These are phyloP conservation scores for Oncorhynchus tshawytscha DNA, from an alignment of 2,113 vertebrate species.

Conservation along the genomic window DNA sequence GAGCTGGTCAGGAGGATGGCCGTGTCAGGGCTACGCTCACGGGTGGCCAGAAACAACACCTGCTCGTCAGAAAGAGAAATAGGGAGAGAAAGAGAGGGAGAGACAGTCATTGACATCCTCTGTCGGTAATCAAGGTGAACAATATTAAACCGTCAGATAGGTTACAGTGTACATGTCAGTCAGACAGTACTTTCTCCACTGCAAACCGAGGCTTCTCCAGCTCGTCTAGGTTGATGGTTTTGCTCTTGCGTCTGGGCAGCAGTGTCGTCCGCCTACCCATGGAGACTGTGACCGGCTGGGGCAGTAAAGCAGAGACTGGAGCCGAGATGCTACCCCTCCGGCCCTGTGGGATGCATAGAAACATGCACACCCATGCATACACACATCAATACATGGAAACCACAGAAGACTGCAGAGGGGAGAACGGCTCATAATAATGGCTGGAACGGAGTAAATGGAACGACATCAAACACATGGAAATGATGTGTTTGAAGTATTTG, in stretches of 20 bases:
- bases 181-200: conserved; percentile 22
- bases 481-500: too few species aligned
- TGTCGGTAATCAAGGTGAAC: too few species aligned
- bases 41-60: conserved; percentile 47
- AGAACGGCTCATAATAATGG: too few species aligned
- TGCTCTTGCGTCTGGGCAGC: not conserved
- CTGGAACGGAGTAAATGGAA: too few species aligned
- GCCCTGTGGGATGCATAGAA: not conserved
- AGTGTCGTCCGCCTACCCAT: not conserved
- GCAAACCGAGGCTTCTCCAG: conserved; percentile 26
- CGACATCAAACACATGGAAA: too few species aligned
- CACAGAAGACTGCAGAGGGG: too few species aligned
- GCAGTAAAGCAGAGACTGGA: not conserved
- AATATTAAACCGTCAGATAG: not conserved
- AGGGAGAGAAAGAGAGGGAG: not conserved
- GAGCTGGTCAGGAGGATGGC: conserved; percentile 36
- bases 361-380: not conserved
- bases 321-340: not conserved
- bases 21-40: conserved; percentile 30
- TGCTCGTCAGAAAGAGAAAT: not conserved
- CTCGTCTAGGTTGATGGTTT: conserved; percentile 2
- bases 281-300: not conserved
- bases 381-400: not conserved
- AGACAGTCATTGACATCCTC: too few species aligned
- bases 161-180: not conserved